Conservation (phyloP, 2,797 vertebrate species). For the Enoplosus armatus region DNA sequence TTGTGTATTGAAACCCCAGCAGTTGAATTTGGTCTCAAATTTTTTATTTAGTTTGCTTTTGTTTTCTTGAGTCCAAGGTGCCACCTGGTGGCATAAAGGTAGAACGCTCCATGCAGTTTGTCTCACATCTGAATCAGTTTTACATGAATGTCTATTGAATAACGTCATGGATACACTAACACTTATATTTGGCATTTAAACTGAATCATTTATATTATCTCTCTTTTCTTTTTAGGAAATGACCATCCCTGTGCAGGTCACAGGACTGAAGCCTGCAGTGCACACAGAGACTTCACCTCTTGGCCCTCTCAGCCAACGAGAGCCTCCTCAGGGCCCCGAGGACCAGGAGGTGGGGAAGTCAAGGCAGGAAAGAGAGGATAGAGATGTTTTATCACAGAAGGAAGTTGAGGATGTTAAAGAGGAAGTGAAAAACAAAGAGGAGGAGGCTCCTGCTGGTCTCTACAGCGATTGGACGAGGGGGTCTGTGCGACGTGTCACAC, state of each 20-base stretch:
- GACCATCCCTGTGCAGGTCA: slow-evolving; percentile 67
- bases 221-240: slow-evolving; percentile 52
- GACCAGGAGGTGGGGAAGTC: slow-evolving; percentile 62
- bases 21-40: background rate
- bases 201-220: background rate
- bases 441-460: slow-evolving; percentile 59
- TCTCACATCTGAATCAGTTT: background rate
- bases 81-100: slow-evolving; percentile 57
- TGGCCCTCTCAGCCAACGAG: slow-evolving; percentile 43
- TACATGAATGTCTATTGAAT: background rate
- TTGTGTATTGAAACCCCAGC: background rate
- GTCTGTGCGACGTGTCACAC: slow-evolving; percentile 92
- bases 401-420: slow-evolving; percentile 74
- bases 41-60: background rate
- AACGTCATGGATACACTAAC: background rate
- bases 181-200: background rate
- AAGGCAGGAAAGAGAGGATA: slow-evolving; percentile 57
- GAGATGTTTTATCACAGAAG: slow-evolving; percentile 42
- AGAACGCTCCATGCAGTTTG: background rate
- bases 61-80: background rate
- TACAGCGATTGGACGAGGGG: slow-evolving; percentile 89
- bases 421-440: slow-evolving; percentile 73
- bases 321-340: slow-evolving; percentile 43
- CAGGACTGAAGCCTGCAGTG: slow-evolving; percentile 59
- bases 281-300: slow-evolving; percentile 16